These are phyloP conservation scores for Pelochelys cantorii DNA, from an alignment of 2,797 vertebrate species.

Conservation along the genomic window DNA sequence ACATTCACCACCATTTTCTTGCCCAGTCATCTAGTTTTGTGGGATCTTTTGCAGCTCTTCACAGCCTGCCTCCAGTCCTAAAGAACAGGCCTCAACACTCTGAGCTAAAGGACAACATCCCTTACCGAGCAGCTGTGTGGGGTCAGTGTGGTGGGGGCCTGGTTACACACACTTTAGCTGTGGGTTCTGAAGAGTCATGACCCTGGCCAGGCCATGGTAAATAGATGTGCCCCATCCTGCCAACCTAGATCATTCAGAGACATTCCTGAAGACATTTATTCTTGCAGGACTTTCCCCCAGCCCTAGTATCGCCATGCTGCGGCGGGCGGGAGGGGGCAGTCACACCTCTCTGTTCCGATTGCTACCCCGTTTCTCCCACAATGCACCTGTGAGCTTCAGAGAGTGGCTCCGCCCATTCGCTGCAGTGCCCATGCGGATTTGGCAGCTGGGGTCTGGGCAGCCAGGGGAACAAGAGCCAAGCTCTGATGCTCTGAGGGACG, in stretches of 20 bases:
- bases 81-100: neutral
- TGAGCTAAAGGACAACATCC: neutral
- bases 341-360: neutral
- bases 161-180: neutral
- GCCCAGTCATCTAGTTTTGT: too few species aligned
- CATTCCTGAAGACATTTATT: neutral
- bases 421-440: neutral
- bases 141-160: too few species aligned
- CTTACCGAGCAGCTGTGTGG: neutral
- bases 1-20: too few species aligned
- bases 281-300: neutral
- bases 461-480: neutral
- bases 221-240: neutral
- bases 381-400: neutral
- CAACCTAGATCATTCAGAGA: neutral
- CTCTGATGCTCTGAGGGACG: neutral
- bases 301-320: neutral
- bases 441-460: neutral
- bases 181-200: neutral
- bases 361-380: neutral
- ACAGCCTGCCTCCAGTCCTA: too few species aligned
- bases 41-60: too few species aligned
- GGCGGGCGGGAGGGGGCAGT: neutral
- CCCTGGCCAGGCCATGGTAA: neutral
- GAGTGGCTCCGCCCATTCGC: neutral